phyloP scores from a whole-genome alignment of 35 echinoderm and acorn worm species.

The Apostichopus japonicus region DNA sequence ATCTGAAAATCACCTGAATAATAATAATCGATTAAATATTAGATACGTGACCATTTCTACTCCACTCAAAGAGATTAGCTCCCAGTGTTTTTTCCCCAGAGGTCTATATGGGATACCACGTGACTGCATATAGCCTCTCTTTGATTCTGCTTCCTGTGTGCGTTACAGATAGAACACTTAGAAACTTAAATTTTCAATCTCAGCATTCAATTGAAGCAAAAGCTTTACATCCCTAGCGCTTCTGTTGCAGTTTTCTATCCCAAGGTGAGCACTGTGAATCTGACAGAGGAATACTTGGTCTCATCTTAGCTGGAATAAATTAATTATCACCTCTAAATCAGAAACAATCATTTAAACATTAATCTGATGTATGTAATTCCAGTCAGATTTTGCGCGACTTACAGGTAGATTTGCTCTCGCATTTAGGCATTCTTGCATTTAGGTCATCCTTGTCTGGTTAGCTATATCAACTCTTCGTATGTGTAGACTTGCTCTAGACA shows the following conservation, averaged over 20 bases:
- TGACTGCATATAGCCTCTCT: too few species aligned
- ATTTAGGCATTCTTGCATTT: background rate
- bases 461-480: too few species aligned
- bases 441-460: background rate
- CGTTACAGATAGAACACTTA: too few species aligned
- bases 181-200: background rate
- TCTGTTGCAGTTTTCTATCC: background rate
- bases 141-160: too few species aligned
- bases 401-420: too few species aligned
- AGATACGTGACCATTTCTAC: background rate
- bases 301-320: conserved; percentile 11
- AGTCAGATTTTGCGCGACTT: too few species aligned
- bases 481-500: too few species aligned
- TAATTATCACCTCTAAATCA: background rate
- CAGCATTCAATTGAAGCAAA: background rate
- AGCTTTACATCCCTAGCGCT: background rate
- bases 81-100: too few species aligned
- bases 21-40: background rate
- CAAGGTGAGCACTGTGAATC: conserved; percentile 6
- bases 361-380: too few species aligned
- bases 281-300: background rate
- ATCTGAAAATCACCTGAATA: conserved; percentile 19
- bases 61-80: conserved; percentile 6
- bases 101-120: too few species aligned
- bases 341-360: background rate